Percentiles rank a stretch among this genome's conserved stretches.
These are phyloP conservation scores for Hypselothyrea guttata DNA, from an alignment of 2,888 invertebrate genomes.

Conservation along the genomic window DNA sequence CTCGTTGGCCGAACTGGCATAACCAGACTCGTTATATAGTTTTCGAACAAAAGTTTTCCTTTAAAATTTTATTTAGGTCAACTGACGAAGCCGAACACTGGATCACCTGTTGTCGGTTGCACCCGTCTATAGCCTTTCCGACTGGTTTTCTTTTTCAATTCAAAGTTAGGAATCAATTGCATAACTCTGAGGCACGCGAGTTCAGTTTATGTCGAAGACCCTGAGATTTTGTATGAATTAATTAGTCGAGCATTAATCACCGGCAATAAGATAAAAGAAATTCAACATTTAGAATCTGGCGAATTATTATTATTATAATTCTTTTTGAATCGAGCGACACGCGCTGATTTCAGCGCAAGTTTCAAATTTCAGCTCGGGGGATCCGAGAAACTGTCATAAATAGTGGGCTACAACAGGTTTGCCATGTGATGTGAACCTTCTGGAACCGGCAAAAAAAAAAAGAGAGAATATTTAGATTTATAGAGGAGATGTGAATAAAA, in stretches of 20 bases:
- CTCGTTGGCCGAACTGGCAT: too few relatives aligned
- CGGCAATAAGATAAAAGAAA: conserved; percentile 38
- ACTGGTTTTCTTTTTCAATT: too few relatives aligned
- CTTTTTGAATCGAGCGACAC: conserved; percentile 26
- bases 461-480: neutral
- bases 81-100: too few relatives aligned
- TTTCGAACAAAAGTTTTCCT: too few relatives aligned
- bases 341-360: conserved; percentile 15
- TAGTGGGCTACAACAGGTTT: conserved; percentile 55
- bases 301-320: conserved; percentile 39
- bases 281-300: conserved; percentile 43
- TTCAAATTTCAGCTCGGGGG: conserved; percentile 9
- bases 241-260: conserved; percentile 56
- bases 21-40: too few relatives aligned
- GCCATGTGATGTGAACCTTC: conserved; percentile 21
- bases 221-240: conserved; percentile 18
- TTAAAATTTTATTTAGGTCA: too few relatives aligned
- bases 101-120: too few relatives aligned
- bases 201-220: conserved; percentile 18
- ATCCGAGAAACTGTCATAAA: conserved; percentile 27
- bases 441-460: conserved; percentile 34
- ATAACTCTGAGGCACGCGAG: conserved; percentile 62
- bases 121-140: too few relatives aligned
- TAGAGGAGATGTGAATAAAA: conserved; percentile 1
- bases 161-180: conserved; percentile 35